Evolutionary conservation across 2,113 vertebrate genomes (phyloP), one percentile per base, ranked within the genome.

Genomic region (Loxodonta africana): DNA sequence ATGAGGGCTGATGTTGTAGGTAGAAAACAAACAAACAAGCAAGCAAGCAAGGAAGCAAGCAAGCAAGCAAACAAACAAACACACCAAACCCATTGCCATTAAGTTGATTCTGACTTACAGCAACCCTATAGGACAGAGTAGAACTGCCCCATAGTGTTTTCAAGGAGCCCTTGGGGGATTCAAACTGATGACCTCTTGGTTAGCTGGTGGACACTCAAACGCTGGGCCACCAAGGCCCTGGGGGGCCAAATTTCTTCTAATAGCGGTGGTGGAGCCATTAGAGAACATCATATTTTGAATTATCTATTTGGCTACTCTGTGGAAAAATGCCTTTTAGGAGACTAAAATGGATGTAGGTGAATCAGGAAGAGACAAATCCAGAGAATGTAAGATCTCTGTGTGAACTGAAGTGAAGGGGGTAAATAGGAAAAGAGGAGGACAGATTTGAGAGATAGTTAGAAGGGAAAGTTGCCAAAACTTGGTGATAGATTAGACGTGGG

Each of bases 221-320:
- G 14, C 53, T 11, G 53, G 53, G 53, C 15, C 53, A 11, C 53
- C 53, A 57, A 57, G 53, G 2, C 53, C 14, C 48, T 9, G 48
- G 15, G 53, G 53, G 53, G 21, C 71, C 20, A n/a, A 8, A 1
- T 48, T 65, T 41, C 28, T 73, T 37, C 63, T 73, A 21, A 37
- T 51, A 37, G n/a, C 25, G 62, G 6, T 1, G 17, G 28, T 48
- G 62, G 41, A 41, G 44, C 37, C 67, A 25, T 8, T 25, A 33
- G 23, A 65, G 46, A 95, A 25, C n/a, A 44, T 63, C 46, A 67
- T 67, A 26, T 73, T 81, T 90, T 57, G 48, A 95, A 94, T 78
- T 4, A 48, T 33, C 81, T 69, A 51, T 67, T 86, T 33, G 28
- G 41, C 26, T 89, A 74, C 25, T 92, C 30, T 85, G 28, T 71